Conservation (phyloP, 2,888 invertebrate genomes). For the Zhuqinia jingwanae region DNA sequence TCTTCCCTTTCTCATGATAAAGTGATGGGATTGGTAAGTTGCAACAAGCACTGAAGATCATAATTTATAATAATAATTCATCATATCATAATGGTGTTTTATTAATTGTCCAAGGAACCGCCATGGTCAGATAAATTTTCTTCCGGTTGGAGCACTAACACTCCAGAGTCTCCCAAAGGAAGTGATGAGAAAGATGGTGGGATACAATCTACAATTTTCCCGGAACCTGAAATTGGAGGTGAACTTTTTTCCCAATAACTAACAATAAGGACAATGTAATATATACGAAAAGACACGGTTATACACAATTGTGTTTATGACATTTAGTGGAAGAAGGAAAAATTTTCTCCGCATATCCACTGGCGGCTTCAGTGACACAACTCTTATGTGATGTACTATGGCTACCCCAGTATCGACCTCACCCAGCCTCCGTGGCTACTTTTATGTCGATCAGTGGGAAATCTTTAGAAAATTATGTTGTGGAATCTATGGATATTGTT, state of each 20-base stretch:
- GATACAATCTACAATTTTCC: not conserved
- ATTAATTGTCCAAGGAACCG: slow-evolving; percentile 4
- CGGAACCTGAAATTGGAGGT: slow-evolving; percentile 53
- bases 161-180: slow-evolving; percentile 40
- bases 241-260: not conserved
- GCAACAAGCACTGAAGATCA: too few relatives aligned
- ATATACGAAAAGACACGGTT: too few relatives aligned
- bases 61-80: too few relatives aligned
- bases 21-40: slow-evolving; percentile 39
- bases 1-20: slow-evolving; percentile 43
- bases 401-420: slow-evolving; percentile 78
- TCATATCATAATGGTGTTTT: not conserved
- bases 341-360: slow-evolving; percentile 73
- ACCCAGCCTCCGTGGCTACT: slow-evolving; percentile 77
- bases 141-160: slow-evolving; percentile 41
- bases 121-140: slow-evolving; percentile 49
- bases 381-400: slow-evolving; percentile 78
- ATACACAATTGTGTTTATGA: too few relatives aligned
- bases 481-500: slow-evolving; percentile 77
- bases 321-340: slow-evolving; percentile 57
- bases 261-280: too few relatives aligned
- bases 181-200: slow-evolving; percentile 26
- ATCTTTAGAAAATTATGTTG: slow-evolving; percentile 78
- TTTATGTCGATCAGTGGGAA: slow-evolving; percentile 79
- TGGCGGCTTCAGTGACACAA: slow-evolving; percentile 77